These are phyloP conservation scores for Andrena haemorrhoa DNA, from an alignment of 2,888 invertebrate genomes.

Conservation along the genomic window DNA sequence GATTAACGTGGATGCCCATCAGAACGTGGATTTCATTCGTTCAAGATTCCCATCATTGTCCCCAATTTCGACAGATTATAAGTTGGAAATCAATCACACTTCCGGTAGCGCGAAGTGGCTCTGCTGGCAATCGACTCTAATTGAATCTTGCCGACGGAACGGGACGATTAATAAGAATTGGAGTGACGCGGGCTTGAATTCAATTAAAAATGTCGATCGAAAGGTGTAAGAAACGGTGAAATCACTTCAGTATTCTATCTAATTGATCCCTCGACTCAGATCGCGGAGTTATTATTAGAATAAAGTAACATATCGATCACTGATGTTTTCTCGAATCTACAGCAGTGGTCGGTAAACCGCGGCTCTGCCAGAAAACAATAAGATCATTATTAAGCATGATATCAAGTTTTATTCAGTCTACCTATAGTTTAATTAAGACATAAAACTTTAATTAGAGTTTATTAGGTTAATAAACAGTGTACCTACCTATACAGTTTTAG, in stretches of 20 bases:
- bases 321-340: neutral
- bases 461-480: too few species aligned
- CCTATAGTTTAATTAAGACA: too few species aligned
- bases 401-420: too few species aligned
- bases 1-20: conserved; percentile 19
- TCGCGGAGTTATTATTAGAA: neutral
- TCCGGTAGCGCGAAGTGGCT: conserved; percentile 37
- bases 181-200: conserved; percentile 56
- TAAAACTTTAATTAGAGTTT: too few species aligned
- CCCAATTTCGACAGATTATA: conserved; percentile 32
- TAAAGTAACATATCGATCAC: neutral
- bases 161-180: conserved; percentile 67
- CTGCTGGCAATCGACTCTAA: conserved; percentile 58
- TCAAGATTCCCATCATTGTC: conserved; percentile 21
- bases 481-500: too few species aligned
- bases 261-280: neutral
- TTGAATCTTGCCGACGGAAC: conserved; percentile 57
- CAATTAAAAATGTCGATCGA: conserved; percentile 51
- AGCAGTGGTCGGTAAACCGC: too few species aligned
- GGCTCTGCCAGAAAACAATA: too few species aligned
- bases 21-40: conserved; percentile 13
- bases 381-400: too few species aligned
- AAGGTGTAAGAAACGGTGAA: conserved; percentile 13
- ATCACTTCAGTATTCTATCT: neutral
- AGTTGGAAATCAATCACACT: conserved; percentile 53